These are phyloP conservation scores for Pangasianodon hypophthalmus DNA, from an alignment of 2,113 vertebrate species.

Conservation along the genomic window DNA sequence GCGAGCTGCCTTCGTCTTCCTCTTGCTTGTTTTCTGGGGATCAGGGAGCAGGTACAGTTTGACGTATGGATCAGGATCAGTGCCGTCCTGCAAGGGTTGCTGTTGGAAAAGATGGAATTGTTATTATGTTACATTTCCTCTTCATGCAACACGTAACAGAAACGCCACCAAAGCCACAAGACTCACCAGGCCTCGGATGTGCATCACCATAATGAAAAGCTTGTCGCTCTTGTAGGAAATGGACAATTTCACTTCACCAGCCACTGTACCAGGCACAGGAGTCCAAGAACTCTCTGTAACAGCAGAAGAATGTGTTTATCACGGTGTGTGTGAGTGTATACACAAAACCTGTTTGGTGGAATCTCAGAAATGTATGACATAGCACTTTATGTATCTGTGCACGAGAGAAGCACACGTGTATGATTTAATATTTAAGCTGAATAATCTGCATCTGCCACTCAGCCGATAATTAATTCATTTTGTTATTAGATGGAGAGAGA, in stretches of 20 bases:
- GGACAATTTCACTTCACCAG: slow-evolving; percentile 92
- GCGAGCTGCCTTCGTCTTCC: slow-evolving; percentile 94
- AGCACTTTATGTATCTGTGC: neutral
- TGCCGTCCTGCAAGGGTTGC: slow-evolving; percentile 88
- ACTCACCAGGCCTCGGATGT: slow-evolving; percentile 92
- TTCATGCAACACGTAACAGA: neutral
- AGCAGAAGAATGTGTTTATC: slow-evolving; percentile 18
- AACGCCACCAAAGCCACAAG: neutral
- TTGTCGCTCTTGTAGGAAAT: slow-evolving; percentile 94
- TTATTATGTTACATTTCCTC: neutral
- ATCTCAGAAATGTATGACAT: neutral
- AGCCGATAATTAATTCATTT: neutral
- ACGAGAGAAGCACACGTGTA: neutral
- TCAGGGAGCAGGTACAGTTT: slow-evolving; percentile 96
- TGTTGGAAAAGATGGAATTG: slow-evolving; percentile 52
- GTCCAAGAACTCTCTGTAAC: slow-evolving; percentile 81
- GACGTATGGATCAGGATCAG: slow-evolving; percentile 94
- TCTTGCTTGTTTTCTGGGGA: slow-evolving; percentile 94
- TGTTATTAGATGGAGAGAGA: neutral
- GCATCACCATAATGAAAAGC: slow-evolving; percentile 98
- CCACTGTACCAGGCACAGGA: slow-evolving; percentile 79
- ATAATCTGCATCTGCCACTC: neutral
- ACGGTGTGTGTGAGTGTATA: neutral
- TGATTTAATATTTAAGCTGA: neutral
- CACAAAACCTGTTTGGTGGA: neutral